Base-by-base conservation (phyloP, 2,888 invertebrate species). In the Leucophora obtusa region DNA sequence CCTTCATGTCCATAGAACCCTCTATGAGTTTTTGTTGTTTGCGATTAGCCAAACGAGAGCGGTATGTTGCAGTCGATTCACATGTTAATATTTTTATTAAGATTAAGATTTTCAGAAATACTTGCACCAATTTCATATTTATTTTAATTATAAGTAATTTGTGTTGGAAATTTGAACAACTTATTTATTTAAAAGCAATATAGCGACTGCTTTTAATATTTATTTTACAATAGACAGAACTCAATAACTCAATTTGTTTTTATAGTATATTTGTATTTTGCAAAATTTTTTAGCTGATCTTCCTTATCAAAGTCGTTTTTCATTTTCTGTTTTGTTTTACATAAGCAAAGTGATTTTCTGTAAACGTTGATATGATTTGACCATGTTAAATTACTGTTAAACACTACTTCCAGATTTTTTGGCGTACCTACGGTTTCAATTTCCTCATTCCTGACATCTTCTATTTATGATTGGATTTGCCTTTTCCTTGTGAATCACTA, bases 1-100 rank as follows among this genome's bases (percentile, higher is more conserved):
- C 81, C 8, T 28, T 21, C 4, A 75, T 10, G 58, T 83, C 74
- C 78, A 83, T 77, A 8, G 80, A 77, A 11, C 78, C 62, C 14
- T 79, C 79, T 43, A 83, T 82, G 4, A 74, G 14, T 6, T 66
- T 70, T 17, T 33, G 53, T 10, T 81, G 77, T 17, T 60, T 70
- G 7, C 54, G 73, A 43, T 68, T 73, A 9, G 47, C 14, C 9
- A 3, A 38, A 0, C 54, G 71, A 1, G 4, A 56, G 11, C 24
- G 11, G 6, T 24, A 50, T 17, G 60, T 66, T 2, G 43, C 0
- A 7, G 43, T n/a, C 4, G n/a, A n/a, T 47, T 47, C 43, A 15
- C 66, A 59, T 0, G 17, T n/a, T 24, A 35, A 54, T 1, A 54
- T 11, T 8, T 38, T 24, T 11, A 66, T 14, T 0, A 60, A 14